Evolutionary conservation across 1,140 invertebrate species (phyloP).

Genomic region (Medauroidea extradentata): DNA sequence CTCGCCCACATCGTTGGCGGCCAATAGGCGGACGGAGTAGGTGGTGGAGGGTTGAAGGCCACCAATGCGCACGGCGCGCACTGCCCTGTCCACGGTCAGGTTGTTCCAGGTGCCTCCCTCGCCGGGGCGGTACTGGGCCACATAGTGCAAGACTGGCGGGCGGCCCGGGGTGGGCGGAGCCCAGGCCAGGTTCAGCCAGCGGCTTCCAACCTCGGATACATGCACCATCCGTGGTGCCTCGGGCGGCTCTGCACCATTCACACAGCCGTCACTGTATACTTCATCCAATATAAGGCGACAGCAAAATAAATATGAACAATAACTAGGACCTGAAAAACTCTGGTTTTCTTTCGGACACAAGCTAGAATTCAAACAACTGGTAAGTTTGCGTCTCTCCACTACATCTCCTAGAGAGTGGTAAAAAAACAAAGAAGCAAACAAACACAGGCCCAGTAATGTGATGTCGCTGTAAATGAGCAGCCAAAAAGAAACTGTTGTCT

Average conservation of each 20-base stretch:
- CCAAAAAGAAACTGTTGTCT: too few species aligned
- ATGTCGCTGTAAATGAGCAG: too few species aligned
- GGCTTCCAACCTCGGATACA: slow-evolving; percentile 40
- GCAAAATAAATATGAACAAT: too few species aligned
- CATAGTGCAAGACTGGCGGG: slow-evolving; percentile 40
- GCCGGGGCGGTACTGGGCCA: slow-evolving; percentile 36
- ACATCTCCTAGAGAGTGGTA: too few species aligned
- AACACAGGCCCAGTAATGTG: too few species aligned
- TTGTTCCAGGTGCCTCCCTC: slow-evolving; percentile 25
- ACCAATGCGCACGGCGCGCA: slow-evolving; percentile 35
- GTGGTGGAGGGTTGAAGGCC: slow-evolving; percentile 68
- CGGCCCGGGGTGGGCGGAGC: slow-evolving; percentile 39
- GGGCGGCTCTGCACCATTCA: slow-evolving; percentile 65
- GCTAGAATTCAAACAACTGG: too few species aligned
- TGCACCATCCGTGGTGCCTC: slow-evolving; percentile 54
- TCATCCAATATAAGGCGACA: too few species aligned
- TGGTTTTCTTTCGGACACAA: too few species aligned
- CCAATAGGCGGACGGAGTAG: slow-evolving; percentile 76
- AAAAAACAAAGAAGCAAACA: too few species aligned
- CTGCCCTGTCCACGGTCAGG: slow-evolving; percentile 19
- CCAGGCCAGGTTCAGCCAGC: slow-evolving; percentile 45
- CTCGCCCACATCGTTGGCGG: slow-evolving; percentile 75
- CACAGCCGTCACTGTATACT: too few species aligned
- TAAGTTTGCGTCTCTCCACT: too few species aligned
- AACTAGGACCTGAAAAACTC: too few species aligned